Base-by-base conservation (phyloP, 1,140 invertebrate species). In the Cyphomyrmex costatus region DNA sequence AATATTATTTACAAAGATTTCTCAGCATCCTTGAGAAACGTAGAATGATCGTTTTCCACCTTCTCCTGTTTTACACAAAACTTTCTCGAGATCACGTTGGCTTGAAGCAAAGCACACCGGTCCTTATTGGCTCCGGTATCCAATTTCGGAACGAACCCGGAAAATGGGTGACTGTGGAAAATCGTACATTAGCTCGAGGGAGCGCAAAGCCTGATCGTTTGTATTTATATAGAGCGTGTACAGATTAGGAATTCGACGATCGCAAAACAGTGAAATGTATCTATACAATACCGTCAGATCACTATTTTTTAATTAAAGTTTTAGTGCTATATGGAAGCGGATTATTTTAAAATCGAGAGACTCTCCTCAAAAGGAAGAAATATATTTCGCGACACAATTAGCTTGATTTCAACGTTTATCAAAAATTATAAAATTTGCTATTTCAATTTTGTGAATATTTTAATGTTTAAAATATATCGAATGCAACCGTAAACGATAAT, bases 131-230 rank as follows among this genome's bases (percentile, higher is more conserved):
- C 36, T 76, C 16, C 49, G 30, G 30, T 56, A 42, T 86, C 60
- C 85, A 80, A 89, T 86, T 79, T 87, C 14, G 36, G 12, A 76
- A 85, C 66, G 53, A 78, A 79, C n/a, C 36, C 14, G 77, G 19
- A 56, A 68, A 86, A 88, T 66, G n/a, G 58, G 30, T 19, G 27
- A 27, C 24, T 24, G 30, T 27, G 21, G 21, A 10, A 60, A 71
- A 63, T 60, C 46, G 58, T 61, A 24, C 6, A 10, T 33, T 53
- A 12, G 42, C 36, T 60, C 27, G 68, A 79, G n/a, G n/a, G 27
- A 7, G 21, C 49, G 19, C 7, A 77, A 82, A 76, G 14, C 46
- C 36, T 24, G 14, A 16, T 63, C 21, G 21, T 8, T 36, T 12
- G 49, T 51, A n/a, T n/a, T n/a, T n/a, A n/a, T n/a, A n/a, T n/a